Base-by-base conservation (phyloP, 2,888 invertebrate species). In the Scaptomyza parva region DNA sequence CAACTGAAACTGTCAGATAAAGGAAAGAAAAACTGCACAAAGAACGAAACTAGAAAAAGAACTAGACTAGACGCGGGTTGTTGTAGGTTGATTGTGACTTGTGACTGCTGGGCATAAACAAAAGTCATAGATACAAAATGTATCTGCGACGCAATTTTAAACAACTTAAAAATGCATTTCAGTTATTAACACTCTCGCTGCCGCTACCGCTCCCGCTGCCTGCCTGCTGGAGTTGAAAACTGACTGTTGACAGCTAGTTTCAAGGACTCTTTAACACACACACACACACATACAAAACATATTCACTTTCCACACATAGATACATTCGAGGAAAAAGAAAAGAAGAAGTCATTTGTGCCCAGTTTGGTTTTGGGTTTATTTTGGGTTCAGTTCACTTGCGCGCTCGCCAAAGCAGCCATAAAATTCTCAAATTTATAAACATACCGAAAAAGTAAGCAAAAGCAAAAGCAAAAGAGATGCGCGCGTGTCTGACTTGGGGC, bases 361-460 rank as follows among this genome's bases (percentile, higher is more conserved):
- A 17, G 35, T 30, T 44, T 28, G 61, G 45, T 44, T 45, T 45
- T 26, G 37, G 37, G 44, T 39, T 64, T 2, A 28, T 33, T 71
- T 54, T 48, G 70, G 76, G 76, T 64, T 70, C 53, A 54, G 35
- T 18, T 51, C 51, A 43, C 18, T 43, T 22, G 69, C 73, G 43
- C 22, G 22, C 20, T 44, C 24, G 64, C 68, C 67, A 30, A 43
- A 50, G 55, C 66, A 64, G 57, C 85, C 80, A 86, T 86, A 74
- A 86, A 86, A 86, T 80, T 50, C 57, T 69, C 53, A 68, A 77
- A 70, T 80, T 80, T 81, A 81, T 86, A 81, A 81, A 86, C 86
- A 61, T 33, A 77, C 37, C n/a, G 2, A 14, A 7, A 35, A 7
- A 8, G 14, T 28, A 28, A 28, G 28, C 28, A 28, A 28, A 28